Conservation (phyloP, 2,888 invertebrate species). For the Deladenus siricidicola region DNA sequence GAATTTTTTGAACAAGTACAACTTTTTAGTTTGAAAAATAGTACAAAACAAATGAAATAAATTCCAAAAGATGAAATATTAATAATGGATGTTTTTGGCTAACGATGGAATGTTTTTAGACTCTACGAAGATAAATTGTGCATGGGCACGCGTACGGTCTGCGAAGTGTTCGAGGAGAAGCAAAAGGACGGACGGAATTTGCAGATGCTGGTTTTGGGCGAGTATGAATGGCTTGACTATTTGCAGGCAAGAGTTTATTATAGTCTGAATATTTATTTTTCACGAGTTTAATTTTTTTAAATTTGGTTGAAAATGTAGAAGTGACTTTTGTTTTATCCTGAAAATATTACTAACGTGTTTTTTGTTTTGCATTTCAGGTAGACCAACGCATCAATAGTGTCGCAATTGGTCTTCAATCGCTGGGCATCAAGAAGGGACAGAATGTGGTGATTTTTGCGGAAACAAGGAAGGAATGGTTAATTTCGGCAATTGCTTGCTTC, state of each 20-base stretch:
- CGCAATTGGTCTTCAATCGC: constrained; percentile 73
- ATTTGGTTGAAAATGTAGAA: no score
- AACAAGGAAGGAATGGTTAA: constrained; percentile 94
- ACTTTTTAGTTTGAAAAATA: no score
- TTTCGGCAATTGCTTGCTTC: constrained; percentile 89
- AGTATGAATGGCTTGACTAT: constrained; percentile 44
- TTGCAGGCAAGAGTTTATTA: not conserved
- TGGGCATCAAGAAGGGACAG: constrained; percentile 59
- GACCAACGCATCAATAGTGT: constrained; percentile 70
- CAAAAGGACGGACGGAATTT: constrained; percentile 89
- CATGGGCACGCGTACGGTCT: constrained; percentile 56
- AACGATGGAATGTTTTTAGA: no score
- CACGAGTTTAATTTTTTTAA: no score
- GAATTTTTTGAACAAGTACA: no score
- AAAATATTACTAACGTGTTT: no score
- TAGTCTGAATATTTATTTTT: no score
- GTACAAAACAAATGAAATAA: no score
- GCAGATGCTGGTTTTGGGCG: constrained; percentile 62
- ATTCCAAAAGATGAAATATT: no score
- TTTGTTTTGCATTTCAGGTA: constrained; percentile 58
- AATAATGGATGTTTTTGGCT: not conserved
- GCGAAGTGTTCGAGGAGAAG: constrained; percentile 80
- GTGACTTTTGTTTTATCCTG: no score
- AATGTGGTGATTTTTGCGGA: constrained; percentile 87
- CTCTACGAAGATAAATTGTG: constrained; percentile 37